Percentiles rank a stretch among this genome's conserved stretches.
Conservation (phyloP, 2,888 invertebrate species). For the Willowsia nigromaculata region DNA sequence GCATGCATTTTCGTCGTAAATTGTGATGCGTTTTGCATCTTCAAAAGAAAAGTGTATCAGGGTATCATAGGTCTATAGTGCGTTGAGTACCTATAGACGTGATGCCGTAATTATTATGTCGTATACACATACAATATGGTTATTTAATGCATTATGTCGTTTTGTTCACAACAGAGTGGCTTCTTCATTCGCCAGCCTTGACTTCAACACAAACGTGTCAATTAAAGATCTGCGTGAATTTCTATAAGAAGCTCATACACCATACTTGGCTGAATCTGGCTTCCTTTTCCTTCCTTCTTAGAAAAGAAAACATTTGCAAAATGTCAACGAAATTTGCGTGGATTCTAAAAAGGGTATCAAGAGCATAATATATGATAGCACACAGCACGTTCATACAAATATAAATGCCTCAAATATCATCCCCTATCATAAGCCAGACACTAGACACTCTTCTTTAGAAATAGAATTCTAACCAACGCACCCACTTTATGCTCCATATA, state of each 20-base stretch:
- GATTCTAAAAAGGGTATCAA: neutral
- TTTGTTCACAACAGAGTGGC: neutral
- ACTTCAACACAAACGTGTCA: conserved; percentile 29
- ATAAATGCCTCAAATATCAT: too few relatives aligned
- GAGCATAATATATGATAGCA: neutral
- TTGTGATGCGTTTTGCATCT: neutral
- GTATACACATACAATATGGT: neutral
- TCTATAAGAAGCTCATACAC: neutral
- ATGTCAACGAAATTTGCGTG: neutral
- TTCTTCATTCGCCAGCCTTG: neutral
- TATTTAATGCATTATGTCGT: conserved; percentile 36
- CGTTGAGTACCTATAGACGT: neutral
- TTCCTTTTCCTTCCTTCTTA: conserved; percentile 8
- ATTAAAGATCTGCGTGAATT: conserved; percentile 63
- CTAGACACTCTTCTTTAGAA: conserved; percentile 40
- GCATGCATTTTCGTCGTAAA: neutral
- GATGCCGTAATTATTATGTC: conserved; percentile 22
- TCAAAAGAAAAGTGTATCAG: conserved; percentile 2
- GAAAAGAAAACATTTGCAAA: neutral
- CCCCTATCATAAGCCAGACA: neutral
- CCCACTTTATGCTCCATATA: conserved; percentile 73
- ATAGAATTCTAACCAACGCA: conserved; percentile 65
- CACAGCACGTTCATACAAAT: neutral
- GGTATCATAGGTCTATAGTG: neutral
- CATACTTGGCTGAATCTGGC: conserved; percentile 11